A percentile compares a stretch with the other conserved stretches of the same genome.
These are phyloP conservation scores for Drosophila fulvimacula DNA, from an alignment of 2,888 invertebrate genomes.

Conservation along the genomic window DNA sequence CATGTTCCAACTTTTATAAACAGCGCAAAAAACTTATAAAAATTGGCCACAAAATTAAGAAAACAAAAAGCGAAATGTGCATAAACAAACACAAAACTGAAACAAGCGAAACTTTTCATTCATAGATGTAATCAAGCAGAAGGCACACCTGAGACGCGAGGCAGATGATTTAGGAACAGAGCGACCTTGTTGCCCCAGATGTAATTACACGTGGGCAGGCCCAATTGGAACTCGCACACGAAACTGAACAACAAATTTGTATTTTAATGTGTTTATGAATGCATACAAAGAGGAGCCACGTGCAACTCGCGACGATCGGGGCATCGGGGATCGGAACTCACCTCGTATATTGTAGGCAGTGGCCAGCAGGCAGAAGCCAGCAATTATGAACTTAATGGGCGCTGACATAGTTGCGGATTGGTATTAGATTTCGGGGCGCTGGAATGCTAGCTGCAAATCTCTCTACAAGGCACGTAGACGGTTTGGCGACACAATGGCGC, in stretches of 20 bases:
- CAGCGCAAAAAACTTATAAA: conserved; percentile 54
- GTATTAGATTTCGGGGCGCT: conserved; percentile 21
- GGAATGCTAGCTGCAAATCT: conserved; percentile 40
- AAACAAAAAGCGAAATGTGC: conserved; percentile 20
- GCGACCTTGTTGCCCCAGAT: conserved; percentile 65
- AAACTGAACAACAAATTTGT: conserved; percentile 20
- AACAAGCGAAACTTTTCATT: conserved; percentile 54
- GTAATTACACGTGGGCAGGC: conserved; percentile 59
- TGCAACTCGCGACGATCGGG: conserved; percentile 21
- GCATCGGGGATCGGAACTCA: conserved; percentile 40
- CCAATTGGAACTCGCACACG: conserved; percentile 10
- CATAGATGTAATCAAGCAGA: conserved; percentile 42
- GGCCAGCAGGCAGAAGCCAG: conserved; percentile 66
- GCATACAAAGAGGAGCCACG: conserved; percentile 23
- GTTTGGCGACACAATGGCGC: conserved; percentile 66
- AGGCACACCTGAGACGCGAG: conserved; percentile 35
- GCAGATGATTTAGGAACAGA: conserved; percentile 24
- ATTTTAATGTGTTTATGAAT: conserved; percentile 32
- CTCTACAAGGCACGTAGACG: conserved; percentile 33
- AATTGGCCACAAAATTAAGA: conserved; percentile 35
- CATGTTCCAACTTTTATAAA: conserved; percentile 49
- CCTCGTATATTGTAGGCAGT: conserved; percentile 69
- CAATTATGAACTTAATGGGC: conserved; percentile 63
- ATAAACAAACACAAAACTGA: conserved; percentile 56
- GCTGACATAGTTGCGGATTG: conserved; percentile 56